Evolutionary conservation across 1,140 invertebrate species (phyloP), one percentile per base, ranked within the genome.

Genomic region (Apis cerana): DNA sequence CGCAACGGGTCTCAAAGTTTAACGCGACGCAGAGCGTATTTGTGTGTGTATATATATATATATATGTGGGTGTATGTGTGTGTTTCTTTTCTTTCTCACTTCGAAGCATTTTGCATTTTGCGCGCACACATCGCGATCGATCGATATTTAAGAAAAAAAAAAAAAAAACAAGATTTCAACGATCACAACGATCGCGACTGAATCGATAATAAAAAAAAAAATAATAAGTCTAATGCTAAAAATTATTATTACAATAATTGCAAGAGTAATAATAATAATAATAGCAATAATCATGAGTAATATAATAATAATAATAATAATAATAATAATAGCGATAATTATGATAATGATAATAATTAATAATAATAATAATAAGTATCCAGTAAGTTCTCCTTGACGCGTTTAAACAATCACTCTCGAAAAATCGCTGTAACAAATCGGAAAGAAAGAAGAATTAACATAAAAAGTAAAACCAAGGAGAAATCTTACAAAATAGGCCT

Each of bases 401-500:
- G 80, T 89, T 88, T 81, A 89, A 89, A 89, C 87, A 86, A 88
- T 84, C 84, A 83, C 81, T 88, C 85, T 80, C 65, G 27, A 84
- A 86, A 76, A 88, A 80, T 81, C 87, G 78, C 77, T 68, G 82
- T 88, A 88, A 89, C 83, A 89, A 80, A 86, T 80, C 59, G 82
- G 12, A 72, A 52, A 78, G 74, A 58, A 75, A 17, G 33, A 33
- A 80, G 76, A 64, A 82, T 76, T 83, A 80, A 80, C 82, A 83
- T 82, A 78, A 78, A 78, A 62, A 82, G 85, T 86, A 82, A 86
- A 89, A 88, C 89, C 84, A 92, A 91, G 91, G 87, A 89, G 89
- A 88, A 89, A 92, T 83, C 88, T 91, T 93, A 93, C 78, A 90
- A 92, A 92, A 93, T 90, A 92, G 90, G 89, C 91, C 90, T 92